Evolutionary conservation across 2,113 vertebrate genomes (phyloP).

Genomic region (Chloroceryle aenea): DNA sequence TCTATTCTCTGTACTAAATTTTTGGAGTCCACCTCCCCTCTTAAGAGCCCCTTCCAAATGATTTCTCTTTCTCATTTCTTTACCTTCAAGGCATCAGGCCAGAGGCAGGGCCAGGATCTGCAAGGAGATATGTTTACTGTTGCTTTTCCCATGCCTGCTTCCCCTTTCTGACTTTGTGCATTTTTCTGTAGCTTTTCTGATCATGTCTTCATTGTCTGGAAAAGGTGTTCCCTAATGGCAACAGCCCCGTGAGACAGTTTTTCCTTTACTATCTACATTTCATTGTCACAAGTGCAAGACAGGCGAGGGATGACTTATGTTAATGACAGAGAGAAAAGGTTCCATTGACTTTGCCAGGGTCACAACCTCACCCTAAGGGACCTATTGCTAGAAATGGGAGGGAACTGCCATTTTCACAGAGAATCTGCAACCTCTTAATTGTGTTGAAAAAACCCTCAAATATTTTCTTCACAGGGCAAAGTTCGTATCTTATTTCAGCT

Average conservation of each 20-base stretch:
- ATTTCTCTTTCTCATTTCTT: background rate
- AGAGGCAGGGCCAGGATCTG: background rate
- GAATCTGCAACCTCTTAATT: slow-evolving; percentile 11
- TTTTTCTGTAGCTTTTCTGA: background rate
- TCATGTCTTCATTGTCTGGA: background rate
- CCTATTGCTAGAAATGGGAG: background rate
- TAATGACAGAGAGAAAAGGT: background rate
- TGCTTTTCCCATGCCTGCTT: background rate
- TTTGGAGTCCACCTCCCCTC: background rate
- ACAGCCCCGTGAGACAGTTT: background rate
- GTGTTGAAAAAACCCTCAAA: background rate
- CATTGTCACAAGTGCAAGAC: background rate
- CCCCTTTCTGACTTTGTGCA: background rate
- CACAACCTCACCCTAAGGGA: background rate
- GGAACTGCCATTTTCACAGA: slow-evolving; percentile 46
- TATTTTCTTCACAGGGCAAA: slow-evolving; percentile 33
- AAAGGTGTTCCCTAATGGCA: background rate
- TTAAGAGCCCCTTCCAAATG: background rate
- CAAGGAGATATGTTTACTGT: background rate
- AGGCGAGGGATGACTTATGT: background rate
- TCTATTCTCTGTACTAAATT: background rate
- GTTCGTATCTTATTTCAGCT: background rate
- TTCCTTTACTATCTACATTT: background rate
- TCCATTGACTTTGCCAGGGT: background rate
- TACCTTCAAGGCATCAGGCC: background rate